These are phyloP conservation scores for Megaustenia siamemsis DNA, from an alignment of 2,888 invertebrate genomes.

Conservation along the genomic window DNA sequence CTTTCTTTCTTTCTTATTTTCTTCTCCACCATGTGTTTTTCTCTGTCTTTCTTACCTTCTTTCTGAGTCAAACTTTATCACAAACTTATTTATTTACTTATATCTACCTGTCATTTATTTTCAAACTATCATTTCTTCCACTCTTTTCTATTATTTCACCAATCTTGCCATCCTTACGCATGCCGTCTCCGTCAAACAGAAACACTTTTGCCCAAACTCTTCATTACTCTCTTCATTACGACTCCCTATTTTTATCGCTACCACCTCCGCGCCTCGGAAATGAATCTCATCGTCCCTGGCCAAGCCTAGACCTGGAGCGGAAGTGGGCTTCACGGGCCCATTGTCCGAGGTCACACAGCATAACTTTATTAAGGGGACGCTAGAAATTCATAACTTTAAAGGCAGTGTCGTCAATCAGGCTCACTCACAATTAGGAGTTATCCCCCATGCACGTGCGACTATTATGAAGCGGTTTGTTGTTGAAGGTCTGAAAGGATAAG, in stretches of 20 bases:
- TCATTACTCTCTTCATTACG: not conserved
- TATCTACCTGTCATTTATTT: not conserved
- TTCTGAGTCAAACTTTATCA: not conserved
- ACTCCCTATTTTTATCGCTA: not conserved
- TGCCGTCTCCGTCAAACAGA: not conserved
- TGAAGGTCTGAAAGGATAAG: not conserved
- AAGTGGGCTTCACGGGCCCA: slow-evolving; percentile 24
- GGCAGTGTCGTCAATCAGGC: slow-evolving; percentile 35
- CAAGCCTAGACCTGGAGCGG: slow-evolving; percentile 5
- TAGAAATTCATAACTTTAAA: slow-evolving; percentile 46
- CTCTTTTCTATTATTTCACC: not conserved
- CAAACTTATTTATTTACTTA: not conserved
- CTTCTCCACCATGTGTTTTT: not conserved
- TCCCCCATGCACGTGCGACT: slow-evolving; percentile 47
- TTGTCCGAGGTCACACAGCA: slow-evolving; percentile 36
- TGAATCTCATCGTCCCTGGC: slow-evolving; percentile 34
- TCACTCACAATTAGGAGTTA: slow-evolving; percentile 16
- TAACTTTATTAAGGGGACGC: slow-evolving; percentile 37
- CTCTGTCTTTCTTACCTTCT: not conserved
- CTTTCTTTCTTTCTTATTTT: not conserved
- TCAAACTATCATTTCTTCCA: not conserved
- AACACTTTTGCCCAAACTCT: not conserved
- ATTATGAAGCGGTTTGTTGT: slow-evolving; percentile 45
- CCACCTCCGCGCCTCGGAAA: slow-evolving; percentile 37
- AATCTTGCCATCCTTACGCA: not conserved